A percentile compares a stretch with the other conserved stretches of the same genome.
Evolutionary conservation across 1,140 invertebrate genomes (phyloP).

Genomic region (Pemphigus obesinymphae): DNA sequence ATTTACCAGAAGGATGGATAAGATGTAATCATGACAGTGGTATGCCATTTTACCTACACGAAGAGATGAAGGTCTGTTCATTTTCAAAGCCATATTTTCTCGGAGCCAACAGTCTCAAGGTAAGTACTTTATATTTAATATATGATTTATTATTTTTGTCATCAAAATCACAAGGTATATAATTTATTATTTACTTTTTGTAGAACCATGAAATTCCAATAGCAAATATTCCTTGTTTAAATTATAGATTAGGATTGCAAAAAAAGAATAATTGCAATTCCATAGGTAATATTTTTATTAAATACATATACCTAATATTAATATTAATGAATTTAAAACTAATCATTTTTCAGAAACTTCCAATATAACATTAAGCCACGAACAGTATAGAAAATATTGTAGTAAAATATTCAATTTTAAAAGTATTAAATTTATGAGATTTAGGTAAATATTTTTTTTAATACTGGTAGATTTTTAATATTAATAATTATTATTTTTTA

Average conservation of each 20-base stretch:
- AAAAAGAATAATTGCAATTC: slow-evolving; percentile 57
- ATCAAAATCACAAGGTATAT: no score
- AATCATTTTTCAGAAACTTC: background rate
- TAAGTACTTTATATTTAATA: slow-evolving; percentile 51
- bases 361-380: slow-evolving; percentile 5
- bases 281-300: background rate
- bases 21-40: slow-evolving; percentile 92
- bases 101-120: slow-evolving; percentile 84
- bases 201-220: slow-evolving; percentile 88
- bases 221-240: slow-evolving; percentile 89
- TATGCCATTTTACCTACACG: slow-evolving; percentile 89
- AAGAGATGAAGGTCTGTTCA: slow-evolving; percentile 76
- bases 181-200: slow-evolving; percentile 46
- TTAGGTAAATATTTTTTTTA: background rate
- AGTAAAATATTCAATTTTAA: slow-evolving; percentile 81
- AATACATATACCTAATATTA: background rate
- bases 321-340: background rate
- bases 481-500: slow-evolving; percentile 2
- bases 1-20: slow-evolving; percentile 90
- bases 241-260: slow-evolving; percentile 73
- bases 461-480: background rate
- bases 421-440: slow-evolving; percentile 47
- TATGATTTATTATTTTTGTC: background rate
- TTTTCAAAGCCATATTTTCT: slow-evolving; percentile 89
- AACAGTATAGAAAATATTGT: slow-evolving; percentile 65